These are phyloP conservation scores for Leptocoma aspasia DNA, from an alignment of 2,113 vertebrate species.

Conservation along the genomic window DNA sequence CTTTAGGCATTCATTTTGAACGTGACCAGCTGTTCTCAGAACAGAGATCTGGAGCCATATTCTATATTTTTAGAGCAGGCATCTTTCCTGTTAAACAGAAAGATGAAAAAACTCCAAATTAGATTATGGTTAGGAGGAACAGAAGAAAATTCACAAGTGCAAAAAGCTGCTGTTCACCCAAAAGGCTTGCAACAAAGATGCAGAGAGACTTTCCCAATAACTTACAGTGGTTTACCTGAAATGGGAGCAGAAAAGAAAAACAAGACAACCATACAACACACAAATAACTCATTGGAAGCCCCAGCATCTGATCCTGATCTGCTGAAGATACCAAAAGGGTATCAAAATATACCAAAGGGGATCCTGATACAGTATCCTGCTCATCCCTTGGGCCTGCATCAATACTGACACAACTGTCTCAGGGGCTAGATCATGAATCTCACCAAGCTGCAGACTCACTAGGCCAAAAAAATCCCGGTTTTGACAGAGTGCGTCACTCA, in stretches of 20 bases:
- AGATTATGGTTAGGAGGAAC: constrained; percentile 48
- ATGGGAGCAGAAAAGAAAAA: not conserved
- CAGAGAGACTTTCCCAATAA: not conserved
- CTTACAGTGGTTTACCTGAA: not conserved
- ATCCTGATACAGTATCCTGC: not conserved
- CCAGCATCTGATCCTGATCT: rapidly evolving
- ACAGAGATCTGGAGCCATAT: constrained; percentile 60
- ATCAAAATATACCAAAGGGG: not conserved
- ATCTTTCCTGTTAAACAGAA: constrained; percentile 65
- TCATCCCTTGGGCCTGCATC: not conserved
- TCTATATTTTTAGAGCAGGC: constrained; percentile 64
- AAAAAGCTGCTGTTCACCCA: constrained; percentile 50
- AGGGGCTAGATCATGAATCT: not conserved
- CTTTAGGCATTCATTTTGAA: constrained; percentile 64
- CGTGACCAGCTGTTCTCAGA: constrained; percentile 68
- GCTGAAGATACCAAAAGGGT: not conserved
- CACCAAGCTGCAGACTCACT: not conserved
- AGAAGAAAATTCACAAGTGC: constrained; percentile 49
- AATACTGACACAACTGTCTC: not conserved
- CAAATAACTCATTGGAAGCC: not conserved
- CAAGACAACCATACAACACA: not conserved
- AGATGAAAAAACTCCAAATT: constrained; percentile 63
- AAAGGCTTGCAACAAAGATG: constrained; percentile 15
- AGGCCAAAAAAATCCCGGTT: not conserved
- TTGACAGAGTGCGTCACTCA: rapidly evolving